Evolutionary conservation across 2,113 vertebrate genomes (phyloP).

Genomic region (Lagopus leucura): DNA sequence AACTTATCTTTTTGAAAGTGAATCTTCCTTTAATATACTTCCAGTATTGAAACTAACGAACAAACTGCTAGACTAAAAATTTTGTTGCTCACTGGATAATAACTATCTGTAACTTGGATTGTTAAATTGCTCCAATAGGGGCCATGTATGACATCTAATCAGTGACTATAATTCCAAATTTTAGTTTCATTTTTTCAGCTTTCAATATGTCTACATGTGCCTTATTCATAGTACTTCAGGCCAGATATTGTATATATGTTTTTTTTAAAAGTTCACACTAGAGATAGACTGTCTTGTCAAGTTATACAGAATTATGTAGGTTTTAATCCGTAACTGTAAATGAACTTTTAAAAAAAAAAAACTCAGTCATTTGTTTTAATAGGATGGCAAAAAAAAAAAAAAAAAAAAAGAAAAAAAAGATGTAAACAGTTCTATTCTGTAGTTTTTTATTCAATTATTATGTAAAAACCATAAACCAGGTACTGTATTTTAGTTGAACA

Average conservation of each 20-base stretch:
- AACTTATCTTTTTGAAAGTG: conserved; percentile 95
- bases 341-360: conserved; percentile 72
- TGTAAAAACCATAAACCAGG: conserved; percentile 82
- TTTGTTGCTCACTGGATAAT: conserved; percentile 59
- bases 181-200: conserved; percentile 65
- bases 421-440: conserved; percentile 78
- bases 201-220: conserved; percentile 87
- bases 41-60: conserved; percentile 88
- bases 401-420: conserved; percentile 51
- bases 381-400: conserved; percentile 43
- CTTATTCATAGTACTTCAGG: conserved; percentile 90
- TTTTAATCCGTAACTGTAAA: conserved; percentile 77
- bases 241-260: conserved; percentile 75
- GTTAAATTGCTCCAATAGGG: conserved; percentile 61
- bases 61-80: conserved; percentile 62
- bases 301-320: conserved; percentile 72
- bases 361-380: conserved; percentile 71
- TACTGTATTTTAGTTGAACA: conserved; percentile 81
- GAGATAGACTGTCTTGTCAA: conserved; percentile 70
- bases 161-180: conserved; percentile 71
- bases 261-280: conserved; percentile 64
- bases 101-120: conserved; percentile 36
- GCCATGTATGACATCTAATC: conserved; percentile 74
- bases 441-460: conserved; percentile 81
- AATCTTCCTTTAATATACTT: conserved; percentile 98